Base-by-base conservation (phyloP, 2,797 vertebrate genomes). In the Gymnoscopelus microlampas region DNA sequence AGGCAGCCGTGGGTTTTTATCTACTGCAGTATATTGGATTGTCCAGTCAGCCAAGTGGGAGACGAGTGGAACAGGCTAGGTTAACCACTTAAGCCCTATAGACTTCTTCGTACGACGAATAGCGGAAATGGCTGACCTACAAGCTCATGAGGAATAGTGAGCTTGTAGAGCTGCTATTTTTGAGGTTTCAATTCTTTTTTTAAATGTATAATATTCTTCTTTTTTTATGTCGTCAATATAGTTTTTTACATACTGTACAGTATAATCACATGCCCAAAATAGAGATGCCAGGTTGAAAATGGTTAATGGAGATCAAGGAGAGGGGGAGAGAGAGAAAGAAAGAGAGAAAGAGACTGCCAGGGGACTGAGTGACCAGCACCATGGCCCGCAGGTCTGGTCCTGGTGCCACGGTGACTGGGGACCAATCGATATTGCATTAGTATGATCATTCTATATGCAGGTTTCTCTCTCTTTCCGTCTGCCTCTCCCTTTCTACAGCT, bases 381-480 rank as follows among this genome's bases (percentile, higher is more conserved):
- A 8, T 62, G 82, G 80, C 71, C 83, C 53, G 76, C 15, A 71
- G 67, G 61, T 66, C 76, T 67, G 76, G 77, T 88, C 77, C 79
- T 79, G 85, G 83, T 87, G 88, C 84, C 88, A 73, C 79, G 80
- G 79, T 54, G 84, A 84, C 88, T 80, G 77, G 74, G 39, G 70
- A 75, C 69, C 73, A 78, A 89, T 91, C 89, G 86, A 90, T 90
- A 86, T 68, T 75, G 75, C 88, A 88, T 90, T 88, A 83, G 84
- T 87, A 89, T 83, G 82, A 84, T 78, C 57, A 5, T 12, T 11
- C 74, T 71, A 58, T 77, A 74, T 80, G 55, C 77, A 82, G 73
- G 80, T 71, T 60, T 72, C 60, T 19, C 64, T 76, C 65, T 63
- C 55, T 53, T 24, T 11, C 51, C 76, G 71, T 63, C 53, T 73